phyloP scores from a whole-genome alignment of 1,140 invertebrate genomes.

The Rhyzopertha dominica region DNA sequence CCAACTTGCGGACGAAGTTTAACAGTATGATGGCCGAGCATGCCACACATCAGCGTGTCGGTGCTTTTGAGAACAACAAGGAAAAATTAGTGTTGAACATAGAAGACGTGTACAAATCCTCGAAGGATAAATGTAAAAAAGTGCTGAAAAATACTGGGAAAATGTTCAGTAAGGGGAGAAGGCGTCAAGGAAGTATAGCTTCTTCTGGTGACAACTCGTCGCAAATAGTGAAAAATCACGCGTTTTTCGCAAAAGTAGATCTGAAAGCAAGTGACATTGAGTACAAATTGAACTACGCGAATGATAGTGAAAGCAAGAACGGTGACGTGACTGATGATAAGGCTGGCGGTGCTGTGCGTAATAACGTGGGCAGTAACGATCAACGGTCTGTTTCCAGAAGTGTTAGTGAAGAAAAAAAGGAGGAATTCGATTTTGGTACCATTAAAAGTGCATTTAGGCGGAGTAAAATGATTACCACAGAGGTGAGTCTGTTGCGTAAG shows the following conservation, averaged over 20 bases:
- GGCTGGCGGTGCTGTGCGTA: background rate
- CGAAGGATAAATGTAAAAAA: conserved; percentile 40
- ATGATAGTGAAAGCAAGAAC: conserved; percentile 15
- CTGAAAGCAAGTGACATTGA: conserved; percentile 39
- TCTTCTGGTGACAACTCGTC: conserved; percentile 19
- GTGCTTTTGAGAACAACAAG: conserved; percentile 29
- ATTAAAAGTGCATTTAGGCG: conserved; percentile 31
- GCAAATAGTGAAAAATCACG: conserved; percentile 31
- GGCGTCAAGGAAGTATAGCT: conserved; percentile 15
- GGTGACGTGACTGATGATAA: conserved; percentile 14
- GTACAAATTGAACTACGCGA: conserved; percentile 29
- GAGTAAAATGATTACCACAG: conserved; percentile 25
- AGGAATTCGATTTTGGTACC: conserved; percentile 31
- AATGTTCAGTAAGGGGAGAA: conserved; percentile 32
- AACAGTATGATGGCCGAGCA: conserved; percentile 38
- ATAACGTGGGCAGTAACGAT: conserved; percentile 15
- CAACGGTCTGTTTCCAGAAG: conserved; percentile 17
- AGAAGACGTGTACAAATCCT: conserved; percentile 40
- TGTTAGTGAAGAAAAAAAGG: conserved; percentile 19
- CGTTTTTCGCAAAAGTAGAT: conserved; percentile 26
- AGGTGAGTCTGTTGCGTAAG: conserved; percentile 28
- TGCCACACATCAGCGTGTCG: conserved; percentile 36
- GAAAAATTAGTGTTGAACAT: conserved; percentile 36
- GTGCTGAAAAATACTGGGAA: conserved; percentile 40
- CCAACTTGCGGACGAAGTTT: conserved; percentile 37